A percentile compares a stretch with the other conserved stretches of the same genome.
These are phyloP conservation scores for Folsomia manolachei DNA, from an alignment of 2,888 invertebrate genomes.

Conservation along the genomic window DNA sequence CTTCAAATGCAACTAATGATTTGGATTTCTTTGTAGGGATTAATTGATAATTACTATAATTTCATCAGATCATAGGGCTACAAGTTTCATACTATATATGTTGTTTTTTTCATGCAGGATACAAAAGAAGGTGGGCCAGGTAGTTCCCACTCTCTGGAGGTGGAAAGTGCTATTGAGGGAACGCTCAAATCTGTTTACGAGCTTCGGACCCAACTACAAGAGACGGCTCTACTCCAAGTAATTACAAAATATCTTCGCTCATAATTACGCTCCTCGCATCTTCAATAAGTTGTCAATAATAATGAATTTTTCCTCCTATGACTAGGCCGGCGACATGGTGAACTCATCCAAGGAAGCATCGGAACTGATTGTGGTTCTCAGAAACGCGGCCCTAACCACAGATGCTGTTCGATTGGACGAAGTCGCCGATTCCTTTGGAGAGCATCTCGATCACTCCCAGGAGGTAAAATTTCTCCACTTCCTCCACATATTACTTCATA, in stretches of 20 bases:
- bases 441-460: constrained; percentile 96
- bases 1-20: too few species aligned
- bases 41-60: too few species aligned
- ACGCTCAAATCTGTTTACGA: constrained; percentile 50
- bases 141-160: constrained; percentile 47
- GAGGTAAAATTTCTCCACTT: constrained; percentile 75
- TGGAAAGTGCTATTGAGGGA: constrained; percentile 49
- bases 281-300: neutral
- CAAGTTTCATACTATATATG: too few species aligned
- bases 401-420: constrained; percentile 89
- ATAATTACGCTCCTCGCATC: neutral
- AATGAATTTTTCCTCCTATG: neutral
- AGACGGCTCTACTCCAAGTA: constrained; percentile 50
- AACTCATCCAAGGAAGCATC: constrained; percentile 52
- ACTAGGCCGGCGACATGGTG: constrained; percentile 48
- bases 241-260: constrained; percentile 20
- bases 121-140: constrained; percentile 49
- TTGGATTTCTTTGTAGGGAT: too few species aligned
- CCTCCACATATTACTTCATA: neutral
- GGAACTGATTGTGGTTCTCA: constrained; percentile 63
- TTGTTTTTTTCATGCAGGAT: too few species aligned
- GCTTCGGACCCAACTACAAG: constrained; percentile 50
- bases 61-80: too few species aligned
- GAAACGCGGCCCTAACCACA: constrained; percentile 70
- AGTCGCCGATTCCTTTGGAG: constrained; percentile 90